A percentile compares a stretch with the other conserved stretches of the same genome.
Evolutionary conservation across 2,113 vertebrate genomes (phyloP).

Genomic region (Eudyptes chrysolophus): DNA sequence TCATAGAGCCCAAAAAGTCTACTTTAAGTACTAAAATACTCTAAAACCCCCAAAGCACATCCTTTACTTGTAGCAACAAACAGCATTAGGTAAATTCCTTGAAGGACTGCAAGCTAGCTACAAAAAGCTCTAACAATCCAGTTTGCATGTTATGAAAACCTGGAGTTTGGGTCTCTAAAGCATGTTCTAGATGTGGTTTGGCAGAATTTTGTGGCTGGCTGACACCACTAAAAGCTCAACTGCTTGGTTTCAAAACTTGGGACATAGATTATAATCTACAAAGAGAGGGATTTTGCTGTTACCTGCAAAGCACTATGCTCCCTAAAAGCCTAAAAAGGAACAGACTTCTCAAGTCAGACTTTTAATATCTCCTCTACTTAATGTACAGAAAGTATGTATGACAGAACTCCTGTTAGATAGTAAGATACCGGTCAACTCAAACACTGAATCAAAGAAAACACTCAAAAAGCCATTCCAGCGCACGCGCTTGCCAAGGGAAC

Average conservation of each 20-base stretch:
- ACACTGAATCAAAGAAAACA: not conserved
- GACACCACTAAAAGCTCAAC: not conserved
- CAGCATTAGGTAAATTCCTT: not conserved
- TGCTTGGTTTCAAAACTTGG: not conserved
- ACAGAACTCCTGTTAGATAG: not conserved
- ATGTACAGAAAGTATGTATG: accelerated
- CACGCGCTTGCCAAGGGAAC: not conserved
- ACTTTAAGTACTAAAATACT: not conserved
- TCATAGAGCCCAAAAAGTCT: not conserved
- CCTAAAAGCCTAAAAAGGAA: not conserved
- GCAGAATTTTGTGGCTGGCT: not conserved
- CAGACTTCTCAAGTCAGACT: not conserved
- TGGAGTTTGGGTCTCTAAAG: not conserved
- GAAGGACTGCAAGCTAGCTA: not conserved
- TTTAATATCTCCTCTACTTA: not conserved
- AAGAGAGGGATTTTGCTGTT: not conserved
- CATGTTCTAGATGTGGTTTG: not conserved
- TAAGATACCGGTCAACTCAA: not conserved
- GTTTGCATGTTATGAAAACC: not conserved
- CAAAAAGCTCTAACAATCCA: no score
- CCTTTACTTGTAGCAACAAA: not conserved
- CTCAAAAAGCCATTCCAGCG: not conserved
- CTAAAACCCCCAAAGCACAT: not conserved
- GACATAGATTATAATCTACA: not conserved
- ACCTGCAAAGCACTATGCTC: not conserved